Conservation (phyloP, 2,113 vertebrate species). For the Lipophrys pholis region DNA sequence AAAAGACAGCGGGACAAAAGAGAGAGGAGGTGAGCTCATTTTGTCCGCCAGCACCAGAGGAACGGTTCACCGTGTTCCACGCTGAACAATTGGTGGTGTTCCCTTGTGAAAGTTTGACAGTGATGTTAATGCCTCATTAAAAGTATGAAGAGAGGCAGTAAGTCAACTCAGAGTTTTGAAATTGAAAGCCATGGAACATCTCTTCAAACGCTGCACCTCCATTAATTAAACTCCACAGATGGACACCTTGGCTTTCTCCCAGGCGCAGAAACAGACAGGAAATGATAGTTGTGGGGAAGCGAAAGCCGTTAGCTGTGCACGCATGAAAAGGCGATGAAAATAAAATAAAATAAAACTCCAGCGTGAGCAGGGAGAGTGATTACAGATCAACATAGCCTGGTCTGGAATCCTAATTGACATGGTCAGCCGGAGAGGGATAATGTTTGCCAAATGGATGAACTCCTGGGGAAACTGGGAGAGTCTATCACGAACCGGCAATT, state of each 20-base stretch:
- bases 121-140: slow-evolving; percentile 75
- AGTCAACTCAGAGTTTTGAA: slow-evolving; percentile 48
- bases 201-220: slow-evolving; percentile 44
- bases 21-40: slow-evolving; percentile 45
- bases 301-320: slow-evolving; percentile 18
- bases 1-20: slow-evolving; percentile 49
- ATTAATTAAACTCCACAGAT: slow-evolving; percentile 68
- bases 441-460: slow-evolving; percentile 48
- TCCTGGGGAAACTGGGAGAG: slow-evolving; percentile 36
- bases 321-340: slow-evolving; percentile 21
- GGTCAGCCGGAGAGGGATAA: slow-evolving; percentile 18
- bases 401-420: slow-evolving; percentile 40
- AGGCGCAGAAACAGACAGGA: slow-evolving; percentile 5
- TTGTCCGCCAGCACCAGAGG: slow-evolving; percentile 42
- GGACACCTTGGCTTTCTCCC: slow-evolving; percentile 56
- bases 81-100: slow-evolving; percentile 47
- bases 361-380: slow-evolving; percentile 11
- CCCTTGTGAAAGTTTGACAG: slow-evolving; percentile 56
- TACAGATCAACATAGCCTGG: slow-evolving; percentile 15
- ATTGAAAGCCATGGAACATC: slow-evolving; percentile 43
- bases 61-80: slow-evolving; percentile 52
- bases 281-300: not conserved
- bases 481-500: slow-evolving; percentile 35
- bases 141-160: slow-evolving; percentile 38
- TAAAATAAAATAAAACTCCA: not conserved